Evolutionary conservation across 2,113 vertebrate species (phyloP).

Genomic region (Empidonax traillii): DNA sequence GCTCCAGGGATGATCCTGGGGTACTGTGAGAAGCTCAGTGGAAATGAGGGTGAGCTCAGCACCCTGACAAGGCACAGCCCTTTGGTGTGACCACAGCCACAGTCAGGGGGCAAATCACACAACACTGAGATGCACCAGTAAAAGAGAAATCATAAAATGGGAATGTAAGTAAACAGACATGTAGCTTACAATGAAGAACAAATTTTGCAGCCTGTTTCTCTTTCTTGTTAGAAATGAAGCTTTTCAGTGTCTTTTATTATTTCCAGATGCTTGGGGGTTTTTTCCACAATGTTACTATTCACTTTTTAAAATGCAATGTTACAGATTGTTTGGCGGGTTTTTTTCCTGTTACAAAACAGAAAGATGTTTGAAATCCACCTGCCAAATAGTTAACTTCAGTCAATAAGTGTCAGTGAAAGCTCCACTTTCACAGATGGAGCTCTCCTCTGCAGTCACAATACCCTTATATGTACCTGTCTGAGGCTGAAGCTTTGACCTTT

Average conservation of each 20-base stretch:
- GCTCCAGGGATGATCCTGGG: background rate
- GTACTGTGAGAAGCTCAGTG: rapidly evolving
- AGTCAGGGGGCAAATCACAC: background rate
- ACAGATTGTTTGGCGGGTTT: background rate
- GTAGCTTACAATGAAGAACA: background rate
- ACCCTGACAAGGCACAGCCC: background rate
- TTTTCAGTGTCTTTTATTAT: background rate
- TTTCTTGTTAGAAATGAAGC: background rate
- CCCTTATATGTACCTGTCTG: background rate
- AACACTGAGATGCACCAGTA: background rate
- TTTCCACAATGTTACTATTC: background rate
- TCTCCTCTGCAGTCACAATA: background rate
- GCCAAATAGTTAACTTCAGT: background rate
- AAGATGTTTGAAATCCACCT: background rate
- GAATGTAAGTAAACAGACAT: background rate
- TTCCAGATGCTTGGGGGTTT: background rate
- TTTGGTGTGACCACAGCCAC: background rate
- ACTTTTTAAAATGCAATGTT: background rate
- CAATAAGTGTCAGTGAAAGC: background rate
- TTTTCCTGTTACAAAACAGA: background rate
- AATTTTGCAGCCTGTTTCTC: background rate
- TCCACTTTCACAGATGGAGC: background rate
- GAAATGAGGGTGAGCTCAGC: background rate
- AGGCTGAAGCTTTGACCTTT: background rate
- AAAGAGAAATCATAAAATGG: background rate